phyloP scores from a whole-genome alignment of 1,140 invertebrate species.

The Pseudomyrmex cubaensis region DNA sequence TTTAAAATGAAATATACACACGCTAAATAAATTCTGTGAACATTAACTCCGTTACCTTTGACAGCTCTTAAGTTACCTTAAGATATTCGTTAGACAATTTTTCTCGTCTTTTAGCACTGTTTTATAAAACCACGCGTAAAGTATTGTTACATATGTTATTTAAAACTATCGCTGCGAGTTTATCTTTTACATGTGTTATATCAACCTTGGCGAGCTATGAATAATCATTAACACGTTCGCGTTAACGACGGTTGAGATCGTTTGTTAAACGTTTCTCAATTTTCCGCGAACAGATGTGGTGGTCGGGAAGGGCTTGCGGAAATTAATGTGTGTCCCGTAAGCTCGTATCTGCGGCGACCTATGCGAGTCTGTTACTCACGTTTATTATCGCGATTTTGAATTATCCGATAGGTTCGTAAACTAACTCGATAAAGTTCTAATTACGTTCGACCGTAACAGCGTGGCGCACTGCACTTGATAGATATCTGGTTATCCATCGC shows the following conservation, averaged over 20 bases:
- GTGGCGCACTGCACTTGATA: neutral
- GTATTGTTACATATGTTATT: too few species aligned
- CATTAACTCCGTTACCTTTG: too few species aligned
- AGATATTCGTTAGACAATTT: too few species aligned
- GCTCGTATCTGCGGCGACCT: neutral
- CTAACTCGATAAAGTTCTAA: conserved; percentile 42
- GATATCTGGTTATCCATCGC: conserved; percentile 19
- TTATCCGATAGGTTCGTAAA: conserved; percentile 7
- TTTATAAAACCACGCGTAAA: too few species aligned
- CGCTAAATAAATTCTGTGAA: too few species aligned
- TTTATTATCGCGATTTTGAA: conserved; percentile 25
- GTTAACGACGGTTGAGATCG: conserved; percentile 6
- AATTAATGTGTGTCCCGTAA: conserved; percentile 9
- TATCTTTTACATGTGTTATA: neutral
- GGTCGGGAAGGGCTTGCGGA: neutral
- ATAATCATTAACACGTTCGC: conserved; percentile 12
- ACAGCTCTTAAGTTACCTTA: too few species aligned
- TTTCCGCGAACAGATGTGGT: conserved; percentile 4
- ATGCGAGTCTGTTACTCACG: neutral
- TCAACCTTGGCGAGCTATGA: neutral
- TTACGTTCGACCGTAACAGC: conserved; percentile 17
- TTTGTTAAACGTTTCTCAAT: conserved; percentile 13
- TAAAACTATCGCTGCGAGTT: neutral
- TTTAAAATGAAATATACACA: too few species aligned
- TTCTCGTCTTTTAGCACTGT: too few species aligned